Conservation (phyloP, 2,113 vertebrate genomes). For the Sphyrna mokarran region DNA sequence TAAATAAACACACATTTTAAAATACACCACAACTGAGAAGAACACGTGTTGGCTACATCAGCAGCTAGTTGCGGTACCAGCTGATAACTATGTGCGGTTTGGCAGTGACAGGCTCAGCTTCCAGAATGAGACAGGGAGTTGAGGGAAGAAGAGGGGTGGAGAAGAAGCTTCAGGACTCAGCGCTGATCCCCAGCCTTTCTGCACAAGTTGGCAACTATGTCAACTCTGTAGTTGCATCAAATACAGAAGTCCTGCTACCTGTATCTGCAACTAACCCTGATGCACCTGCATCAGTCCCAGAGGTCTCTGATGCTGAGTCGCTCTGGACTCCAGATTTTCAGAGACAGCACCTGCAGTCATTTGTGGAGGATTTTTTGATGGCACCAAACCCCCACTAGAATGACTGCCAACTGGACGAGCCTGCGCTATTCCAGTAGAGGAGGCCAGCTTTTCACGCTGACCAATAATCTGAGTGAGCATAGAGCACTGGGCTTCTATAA, state of each 20-base stretch:
- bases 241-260: background rate
- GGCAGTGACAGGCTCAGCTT: background rate
- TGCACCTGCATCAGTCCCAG: conserved; percentile 28
- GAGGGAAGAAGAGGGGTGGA: too few relatives aligned
- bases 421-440: background rate
- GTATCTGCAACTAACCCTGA: conserved; percentile 13
- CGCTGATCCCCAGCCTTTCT: background rate
- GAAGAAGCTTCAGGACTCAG: background rate
- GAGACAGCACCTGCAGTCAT: background rate
- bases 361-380: background rate
- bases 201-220: background rate
- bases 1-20: background rate
- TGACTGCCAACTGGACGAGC: background rate
- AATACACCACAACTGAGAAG: background rate
- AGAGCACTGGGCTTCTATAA: conserved; percentile 4
- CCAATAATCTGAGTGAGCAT: conserved; percentile 21
- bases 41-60: background rate
- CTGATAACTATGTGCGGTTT: too few relatives aligned
- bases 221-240: background rate
- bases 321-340: background rate
- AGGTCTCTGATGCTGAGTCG: background rate
- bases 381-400: background rate
- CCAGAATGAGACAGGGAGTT: background rate
- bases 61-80: background rate
- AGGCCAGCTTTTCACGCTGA: conserved; percentile 1